A percentile compares a stretch with the other conserved stretches of the same genome.
phyloP scores from a whole-genome alignment of 2,797 vertebrate species.

The Clarias platycephalus region DNA sequence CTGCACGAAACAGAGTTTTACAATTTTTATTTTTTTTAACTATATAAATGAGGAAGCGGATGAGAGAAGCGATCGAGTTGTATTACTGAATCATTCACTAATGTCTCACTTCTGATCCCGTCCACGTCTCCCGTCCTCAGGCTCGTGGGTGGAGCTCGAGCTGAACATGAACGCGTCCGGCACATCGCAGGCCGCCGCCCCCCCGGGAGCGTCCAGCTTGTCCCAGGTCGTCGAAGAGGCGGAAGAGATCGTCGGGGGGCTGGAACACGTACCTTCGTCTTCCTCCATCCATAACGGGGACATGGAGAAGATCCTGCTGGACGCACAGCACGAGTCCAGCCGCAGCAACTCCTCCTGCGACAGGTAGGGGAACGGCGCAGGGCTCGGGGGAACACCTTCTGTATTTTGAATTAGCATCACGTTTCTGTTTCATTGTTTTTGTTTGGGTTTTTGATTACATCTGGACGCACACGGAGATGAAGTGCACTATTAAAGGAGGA shows the following conservation, averaged over 20 bases:
- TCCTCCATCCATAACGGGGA: conserved; percentile 97
- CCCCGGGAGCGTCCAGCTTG: conserved; percentile 66
- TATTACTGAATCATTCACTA: too few species aligned
- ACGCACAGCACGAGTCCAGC: conserved; percentile 95
- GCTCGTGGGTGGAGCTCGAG: conserved; percentile 96
- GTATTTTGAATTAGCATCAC: neutral
- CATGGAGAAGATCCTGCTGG: conserved; percentile 97
- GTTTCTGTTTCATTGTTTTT: neutral
- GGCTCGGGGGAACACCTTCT: neutral
- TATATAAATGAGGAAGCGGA: too few species aligned
- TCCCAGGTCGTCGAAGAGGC: conserved; percentile 73
- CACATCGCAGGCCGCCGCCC: conserved; percentile 49
- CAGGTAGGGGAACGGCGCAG: conserved; percentile 75
- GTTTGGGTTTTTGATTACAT: neutral
- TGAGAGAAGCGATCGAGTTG: too few species aligned
- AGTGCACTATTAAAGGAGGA: neutral
- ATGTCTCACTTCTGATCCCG: too few species aligned
- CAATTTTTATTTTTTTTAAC: too few species aligned
- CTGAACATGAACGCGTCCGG: conserved; percentile 77
- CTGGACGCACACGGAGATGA: neutral
- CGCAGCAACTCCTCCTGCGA: conserved; percentile 97
- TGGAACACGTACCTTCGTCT: conserved; percentile 94
- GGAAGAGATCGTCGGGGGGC: conserved; percentile 80
- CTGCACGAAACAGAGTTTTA: too few species aligned
- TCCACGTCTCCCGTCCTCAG: conserved; percentile 63